phyloP scores from a whole-genome alignment of 1,140 invertebrate genomes.

The Melanaphis sacchari region DNA sequence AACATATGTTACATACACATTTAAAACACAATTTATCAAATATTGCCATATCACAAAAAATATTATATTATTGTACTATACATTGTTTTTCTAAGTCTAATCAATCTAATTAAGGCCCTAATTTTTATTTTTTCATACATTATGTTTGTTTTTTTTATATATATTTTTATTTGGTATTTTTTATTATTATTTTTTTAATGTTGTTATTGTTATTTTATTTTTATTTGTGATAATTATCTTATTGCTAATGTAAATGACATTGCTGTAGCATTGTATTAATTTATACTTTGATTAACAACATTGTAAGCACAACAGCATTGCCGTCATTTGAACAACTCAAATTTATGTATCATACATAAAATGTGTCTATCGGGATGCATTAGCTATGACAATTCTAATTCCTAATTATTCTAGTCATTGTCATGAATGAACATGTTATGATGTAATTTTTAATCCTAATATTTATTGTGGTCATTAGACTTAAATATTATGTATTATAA shows the following conservation, averaged over 20 bases:
- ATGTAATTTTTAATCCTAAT: conserved; percentile 54
- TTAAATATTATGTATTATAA: conserved; percentile 49
- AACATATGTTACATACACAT: not conserved
- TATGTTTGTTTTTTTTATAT: conserved; percentile 35
- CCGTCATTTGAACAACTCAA: conserved; percentile 39
- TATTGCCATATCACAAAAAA: conserved; percentile 55
- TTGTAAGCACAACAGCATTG: conserved; percentile 44
- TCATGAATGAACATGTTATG: conserved; percentile 46
- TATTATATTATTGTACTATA: conserved; percentile 46
- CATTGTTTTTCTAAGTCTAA: conserved; percentile 38
- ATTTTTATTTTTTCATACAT: conserved; percentile 13
- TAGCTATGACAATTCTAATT: conserved; percentile 54
- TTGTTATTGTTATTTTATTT: conserved; percentile 53
- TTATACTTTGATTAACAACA: conserved; percentile 29
- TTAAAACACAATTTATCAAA: conserved; percentile 53
- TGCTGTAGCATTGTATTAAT: conserved; percentile 40
- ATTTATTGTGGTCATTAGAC: conserved; percentile 53
- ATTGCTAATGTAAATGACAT: conserved; percentile 17
- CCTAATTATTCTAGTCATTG: conserved; percentile 55
- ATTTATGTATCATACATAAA: conserved; percentile 49
- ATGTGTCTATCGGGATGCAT: not conserved
- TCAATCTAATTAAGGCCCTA: not conserved
- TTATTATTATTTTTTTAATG: conserved; percentile 44
- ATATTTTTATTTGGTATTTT: conserved; percentile 28
- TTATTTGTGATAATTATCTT: conserved; percentile 44